Conservation (phyloP, 2,888 invertebrate species). For the Formica aserva region DNA sequence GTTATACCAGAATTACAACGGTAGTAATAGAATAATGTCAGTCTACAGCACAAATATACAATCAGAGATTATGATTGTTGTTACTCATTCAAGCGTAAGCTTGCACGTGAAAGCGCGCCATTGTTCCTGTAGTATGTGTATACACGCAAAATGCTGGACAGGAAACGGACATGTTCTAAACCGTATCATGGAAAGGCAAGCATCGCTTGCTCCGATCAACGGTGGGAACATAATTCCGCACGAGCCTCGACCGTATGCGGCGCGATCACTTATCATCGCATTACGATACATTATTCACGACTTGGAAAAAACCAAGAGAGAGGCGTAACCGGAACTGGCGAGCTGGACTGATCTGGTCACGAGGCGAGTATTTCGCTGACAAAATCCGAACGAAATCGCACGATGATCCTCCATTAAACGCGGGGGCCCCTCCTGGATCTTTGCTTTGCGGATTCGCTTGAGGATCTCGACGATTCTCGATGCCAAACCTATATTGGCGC, state of each 20-base stretch:
- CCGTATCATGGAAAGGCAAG: neutral
- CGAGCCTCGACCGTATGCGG: neutral
- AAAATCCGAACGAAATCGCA: conserved; percentile 63
- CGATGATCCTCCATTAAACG: conserved; percentile 70
- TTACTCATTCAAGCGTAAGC: conserved; percentile 38
- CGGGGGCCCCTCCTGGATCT: conserved; percentile 42
- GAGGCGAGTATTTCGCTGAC: neutral
- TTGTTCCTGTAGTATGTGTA: conserved; percentile 5
- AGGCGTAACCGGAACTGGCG: neutral
- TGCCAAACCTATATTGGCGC: conserved; percentile 64
- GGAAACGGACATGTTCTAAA: conserved; percentile 27
- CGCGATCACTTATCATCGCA: neutral
- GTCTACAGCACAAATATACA: conserved; percentile 19
- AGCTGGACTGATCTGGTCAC: conserved; percentile 13
- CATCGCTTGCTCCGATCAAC: neutral
- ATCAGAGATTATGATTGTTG: conserved; percentile 17
- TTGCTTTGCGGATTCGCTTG: conserved; percentile 54
- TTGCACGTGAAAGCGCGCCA: conserved; percentile 18
- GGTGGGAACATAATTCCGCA: neutral
- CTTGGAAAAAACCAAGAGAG: neutral
- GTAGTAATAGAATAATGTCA: conserved; percentile 25
- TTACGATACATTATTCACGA: conserved; percentile 21
- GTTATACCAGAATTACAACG: neutral
- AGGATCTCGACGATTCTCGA: conserved; percentile 67
- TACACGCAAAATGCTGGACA: neutral